Base-by-base conservation (phyloP, 2,797 vertebrate species). In the Thamnophis elegans region DNA sequence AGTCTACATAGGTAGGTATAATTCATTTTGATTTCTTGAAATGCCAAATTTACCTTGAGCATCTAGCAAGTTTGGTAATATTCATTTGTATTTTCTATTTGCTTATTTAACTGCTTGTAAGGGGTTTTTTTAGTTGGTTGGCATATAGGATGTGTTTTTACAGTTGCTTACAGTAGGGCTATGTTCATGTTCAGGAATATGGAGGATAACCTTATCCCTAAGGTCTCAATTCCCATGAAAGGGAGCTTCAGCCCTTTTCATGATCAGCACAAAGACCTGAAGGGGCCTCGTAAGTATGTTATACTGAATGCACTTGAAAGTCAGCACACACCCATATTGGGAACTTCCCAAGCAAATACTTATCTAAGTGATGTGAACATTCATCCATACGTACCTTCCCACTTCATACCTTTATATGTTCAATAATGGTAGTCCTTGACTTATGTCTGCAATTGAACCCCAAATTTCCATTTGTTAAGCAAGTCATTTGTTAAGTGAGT, bases 1-100 rank as follows among this genome's bases (percentile, higher is more conserved):
- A 9, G 95, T 98, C 8, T 98, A 98, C 65, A 98, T 98, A 96
- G 98, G 98, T 98, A 97, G 97, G 95, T 85, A 73, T 90, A 12
- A 11, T 18, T 82, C 28, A 88, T 36, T 51, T 78, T 89, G 59
- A 90, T 25, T 89, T 16, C 54, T 62, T 54, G n/a, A 88, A 25
- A 42, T 55, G 11, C 8, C 42, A 53, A 88, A 88, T 58, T 78
- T 65, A 26, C n/a, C 25, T 60, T n/a, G 8, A 36, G 54, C 26
- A 42, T 59, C n/a, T 18, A 20, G 25, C 54, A 26, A 1, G 16
- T 25, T 78, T 26, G 10, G 25, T 82, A 82, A 82, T 82, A 82
- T 47, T 9, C 12, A 47, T 47, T 47, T 47, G 20, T 25, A 12
- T 82, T 82, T 82, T 25, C 0, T 82, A 11, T 22, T 28, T 85